phyloP scores from a whole-genome alignment of 2,888 invertebrate species.

The Drosophila maculinotata region DNA sequence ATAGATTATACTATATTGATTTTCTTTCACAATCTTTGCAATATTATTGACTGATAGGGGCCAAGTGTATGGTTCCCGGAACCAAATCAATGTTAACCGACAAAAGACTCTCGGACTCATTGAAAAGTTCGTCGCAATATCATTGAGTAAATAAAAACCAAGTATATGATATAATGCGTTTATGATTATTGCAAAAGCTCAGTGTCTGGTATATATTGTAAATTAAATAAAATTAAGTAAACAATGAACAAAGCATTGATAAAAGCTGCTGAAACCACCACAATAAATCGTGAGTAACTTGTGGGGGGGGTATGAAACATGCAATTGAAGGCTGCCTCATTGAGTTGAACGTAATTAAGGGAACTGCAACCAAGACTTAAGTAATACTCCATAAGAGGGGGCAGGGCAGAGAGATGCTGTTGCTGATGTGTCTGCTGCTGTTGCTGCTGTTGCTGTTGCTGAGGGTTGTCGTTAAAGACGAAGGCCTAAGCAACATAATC shows the following conservation, averaged over 20 bases:
- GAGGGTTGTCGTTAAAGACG: constrained; percentile 22
- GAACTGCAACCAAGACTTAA: constrained; percentile 49
- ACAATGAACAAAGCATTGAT: constrained; percentile 25
- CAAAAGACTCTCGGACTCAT: neutral
- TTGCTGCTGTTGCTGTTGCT: constrained; percentile 2
- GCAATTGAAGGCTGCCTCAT: constrained; percentile 34
- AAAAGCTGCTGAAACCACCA: neutral
- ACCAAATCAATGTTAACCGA: constrained; percentile 4
- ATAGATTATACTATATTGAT: neutral
- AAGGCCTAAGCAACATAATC: constrained; percentile 76
- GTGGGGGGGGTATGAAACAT: constrained; percentile 3
- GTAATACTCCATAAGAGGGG: neutral
- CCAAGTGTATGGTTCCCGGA: constrained; percentile 12
- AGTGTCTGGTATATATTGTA: constrained; percentile 6
- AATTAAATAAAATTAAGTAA: constrained; percentile 44
- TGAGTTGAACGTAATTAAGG: constrained; percentile 53
- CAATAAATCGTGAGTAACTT: neutral
- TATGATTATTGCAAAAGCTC: constrained; percentile 5
- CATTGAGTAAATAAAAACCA: constrained; percentile 7
- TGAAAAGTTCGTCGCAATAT: constrained; percentile 19
- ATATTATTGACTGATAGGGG: neutral
- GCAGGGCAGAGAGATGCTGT: constrained; percentile 5
- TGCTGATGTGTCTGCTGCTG: too few relatives aligned
- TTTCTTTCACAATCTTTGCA: constrained; percentile 6
- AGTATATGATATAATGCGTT: constrained; percentile 3